Base-by-base conservation (phyloP, 2,113 vertebrate genomes). In the Anser brachyrhynchus region DNA sequence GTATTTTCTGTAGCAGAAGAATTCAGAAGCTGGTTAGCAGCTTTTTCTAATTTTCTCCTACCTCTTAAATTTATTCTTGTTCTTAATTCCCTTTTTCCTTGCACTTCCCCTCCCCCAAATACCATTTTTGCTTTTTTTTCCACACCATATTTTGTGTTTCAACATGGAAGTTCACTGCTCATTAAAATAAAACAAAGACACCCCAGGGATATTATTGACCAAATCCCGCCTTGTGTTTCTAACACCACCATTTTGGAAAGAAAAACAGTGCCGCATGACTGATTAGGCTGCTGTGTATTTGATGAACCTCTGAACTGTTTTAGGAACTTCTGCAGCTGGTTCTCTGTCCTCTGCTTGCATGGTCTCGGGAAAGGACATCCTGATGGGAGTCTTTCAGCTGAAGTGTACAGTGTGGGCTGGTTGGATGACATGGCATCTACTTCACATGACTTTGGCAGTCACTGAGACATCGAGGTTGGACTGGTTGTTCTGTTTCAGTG, bases 141-240 rank as follows among this genome's bases (percentile, higher is more conserved):
- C n/a, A 33, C 6, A 73, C 13, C 3, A 13, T 74, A 55, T 69
- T 90, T 93, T 87, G 14, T 65, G n/a, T 72, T 94, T 93, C 80
- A 81, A 17, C 10, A 15, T 81, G 62, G 76, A 93, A 89, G 54
- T 89, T 90, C 41, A 64, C 54, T 72, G 29, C 28, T 94, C 23
- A 79, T 22, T 95, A 82, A 94, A 94, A 89, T 37, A 89, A 76
- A 94, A 37, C 20, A 82, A 95, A 93, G 83, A 67, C 5, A 2
- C 31, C n/a, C 83, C 73, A 80, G 57, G 83, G 52, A 65, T 80
- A 39, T 18, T 78, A 18, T 66, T 93, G 77, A 69, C 61, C 2
- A 4, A 84, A 76, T 93, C 44, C 64, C 10, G 10, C 49, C 58
- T 83, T 12, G 1, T 79, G 51, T 79, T 91, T 88, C 75, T 76